These are phyloP conservation scores for Cartodere bifasciata DNA, from an alignment of 2,888 invertebrate genomes.

Conservation along the genomic window DNA sequence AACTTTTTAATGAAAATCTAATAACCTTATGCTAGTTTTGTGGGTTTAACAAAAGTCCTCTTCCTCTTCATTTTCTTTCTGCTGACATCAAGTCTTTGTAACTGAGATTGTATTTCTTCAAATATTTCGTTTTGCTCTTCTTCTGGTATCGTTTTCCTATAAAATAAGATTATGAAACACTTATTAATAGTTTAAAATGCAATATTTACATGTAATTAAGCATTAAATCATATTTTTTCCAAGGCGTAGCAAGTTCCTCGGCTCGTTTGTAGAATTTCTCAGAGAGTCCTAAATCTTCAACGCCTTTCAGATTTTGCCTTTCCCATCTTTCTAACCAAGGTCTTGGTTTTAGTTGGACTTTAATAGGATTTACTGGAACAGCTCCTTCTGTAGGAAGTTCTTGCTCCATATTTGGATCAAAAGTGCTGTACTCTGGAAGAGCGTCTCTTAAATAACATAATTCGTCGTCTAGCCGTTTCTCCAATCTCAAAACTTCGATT, in stretches of 20 bases:
- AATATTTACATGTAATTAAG: constrained; percentile 63
- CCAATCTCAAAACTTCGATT: constrained; percentile 82
- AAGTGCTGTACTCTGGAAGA: constrained; percentile 80
- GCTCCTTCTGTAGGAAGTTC: constrained; percentile 63
- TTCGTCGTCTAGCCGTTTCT: constrained; percentile 84
- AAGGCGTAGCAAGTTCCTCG: constrained; percentile 51
- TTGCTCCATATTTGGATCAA: constrained; percentile 83
- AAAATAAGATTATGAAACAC: neutral
- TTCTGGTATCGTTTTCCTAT: constrained; percentile 66
- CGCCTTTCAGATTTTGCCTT: constrained; percentile 59
- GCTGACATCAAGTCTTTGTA: constrained; percentile 56
- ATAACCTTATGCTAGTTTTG: constrained; percentile 35
- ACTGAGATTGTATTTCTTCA: constrained; percentile 64
- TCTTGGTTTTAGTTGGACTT: constrained; percentile 60
- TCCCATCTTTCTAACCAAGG: constrained; percentile 95
- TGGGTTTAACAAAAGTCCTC: constrained; percentile 46
- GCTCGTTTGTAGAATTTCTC: constrained; percentile 36
- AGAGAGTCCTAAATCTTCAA: constrained; percentile 34
- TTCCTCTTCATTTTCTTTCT: constrained; percentile 50
- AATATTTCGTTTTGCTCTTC: constrained; percentile 82
- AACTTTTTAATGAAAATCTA: too few species aligned
- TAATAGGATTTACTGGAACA: constrained; percentile 30
- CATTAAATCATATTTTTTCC: constrained; percentile 91
- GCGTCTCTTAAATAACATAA: constrained; percentile 84
- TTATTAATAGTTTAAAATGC: neutral